These are phyloP conservation scores for Ctenodactylus gundi DNA, from an alignment of 2,113 vertebrate genomes.

Conservation along the genomic window DNA sequence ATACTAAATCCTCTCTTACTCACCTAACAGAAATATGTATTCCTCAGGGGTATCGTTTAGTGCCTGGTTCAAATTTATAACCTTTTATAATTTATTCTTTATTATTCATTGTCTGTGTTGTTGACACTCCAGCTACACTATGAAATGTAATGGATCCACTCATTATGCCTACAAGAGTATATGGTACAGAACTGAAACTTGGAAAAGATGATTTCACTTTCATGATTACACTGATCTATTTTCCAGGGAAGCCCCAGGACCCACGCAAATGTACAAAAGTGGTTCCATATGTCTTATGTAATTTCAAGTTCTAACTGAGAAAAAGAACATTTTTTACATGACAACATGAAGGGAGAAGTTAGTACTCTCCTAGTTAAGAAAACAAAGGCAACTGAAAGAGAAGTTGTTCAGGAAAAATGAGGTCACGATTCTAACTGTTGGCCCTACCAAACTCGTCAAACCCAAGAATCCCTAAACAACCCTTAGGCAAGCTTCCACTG, in stretches of 20 bases:
- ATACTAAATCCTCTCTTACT: background rate
- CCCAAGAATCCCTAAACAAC: background rate
- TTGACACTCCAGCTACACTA: background rate
- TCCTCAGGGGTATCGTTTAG: background rate
- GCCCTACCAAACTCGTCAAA: background rate
- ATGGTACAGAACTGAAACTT: background rate
- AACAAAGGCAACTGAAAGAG: background rate
- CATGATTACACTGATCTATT: background rate
- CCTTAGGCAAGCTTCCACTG: background rate
- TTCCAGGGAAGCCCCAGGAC: background rate
- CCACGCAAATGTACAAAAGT: background rate
- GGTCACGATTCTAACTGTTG: background rate
- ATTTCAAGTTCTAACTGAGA: background rate
- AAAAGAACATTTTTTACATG: slow-evolving; percentile 8
- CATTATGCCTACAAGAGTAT: background rate
- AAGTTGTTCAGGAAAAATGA: background rate
- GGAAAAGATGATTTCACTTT: background rate
- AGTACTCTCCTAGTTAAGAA: background rate
- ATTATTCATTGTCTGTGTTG: background rate
- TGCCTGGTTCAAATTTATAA: background rate
- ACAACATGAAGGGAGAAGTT: background rate
- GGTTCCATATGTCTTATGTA: background rate
- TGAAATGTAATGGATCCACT: background rate
- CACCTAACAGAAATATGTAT: background rate
- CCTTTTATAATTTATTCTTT: background rate